Evolutionary conservation across 2,888 invertebrate species (phyloP).

Genomic region (Strigamia maritima): DNA sequence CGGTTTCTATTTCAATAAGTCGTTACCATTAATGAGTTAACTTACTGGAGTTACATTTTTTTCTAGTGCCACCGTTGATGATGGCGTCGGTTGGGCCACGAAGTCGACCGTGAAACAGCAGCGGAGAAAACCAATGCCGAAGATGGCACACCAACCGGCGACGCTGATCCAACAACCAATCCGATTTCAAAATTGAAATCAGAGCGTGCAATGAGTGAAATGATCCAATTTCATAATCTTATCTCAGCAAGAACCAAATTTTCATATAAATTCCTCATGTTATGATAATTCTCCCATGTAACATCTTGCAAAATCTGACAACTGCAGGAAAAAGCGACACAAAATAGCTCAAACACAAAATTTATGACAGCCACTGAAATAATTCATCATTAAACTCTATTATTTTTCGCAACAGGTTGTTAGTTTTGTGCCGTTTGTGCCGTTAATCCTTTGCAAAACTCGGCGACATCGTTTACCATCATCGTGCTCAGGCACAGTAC

Average conservation of each 20-base stretch:
- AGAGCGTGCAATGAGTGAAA: too few relatives aligned
- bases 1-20: too few relatives aligned
- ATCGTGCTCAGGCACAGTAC: constrained; percentile 24
- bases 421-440: neutral
- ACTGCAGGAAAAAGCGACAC: neutral
- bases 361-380: too few relatives aligned
- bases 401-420: too few relatives aligned
- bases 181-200: too few relatives aligned
- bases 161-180: constrained; percentile 26
- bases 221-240: too few relatives aligned
- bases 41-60: neutral
- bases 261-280: neutral
- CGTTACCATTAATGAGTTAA: too few relatives aligned
- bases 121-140: neutral
- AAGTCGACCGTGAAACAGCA: constrained; percentile 34
- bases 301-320: constrained; percentile 12
- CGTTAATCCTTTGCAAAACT: constrained; percentile 5
- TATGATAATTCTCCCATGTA: constrained; percentile 9
- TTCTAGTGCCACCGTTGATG: neutral
- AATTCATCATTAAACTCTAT: too few relatives aligned
- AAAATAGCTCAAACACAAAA: too few relatives aligned
- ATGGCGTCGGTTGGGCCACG: neutral
- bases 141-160: constrained; percentile 21
- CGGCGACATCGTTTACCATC: neutral
- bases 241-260: constrained; percentile 21